Base-by-base conservation (phyloP, 2,888 invertebrate genomes). In the Lithophane leautieri region DNA sequence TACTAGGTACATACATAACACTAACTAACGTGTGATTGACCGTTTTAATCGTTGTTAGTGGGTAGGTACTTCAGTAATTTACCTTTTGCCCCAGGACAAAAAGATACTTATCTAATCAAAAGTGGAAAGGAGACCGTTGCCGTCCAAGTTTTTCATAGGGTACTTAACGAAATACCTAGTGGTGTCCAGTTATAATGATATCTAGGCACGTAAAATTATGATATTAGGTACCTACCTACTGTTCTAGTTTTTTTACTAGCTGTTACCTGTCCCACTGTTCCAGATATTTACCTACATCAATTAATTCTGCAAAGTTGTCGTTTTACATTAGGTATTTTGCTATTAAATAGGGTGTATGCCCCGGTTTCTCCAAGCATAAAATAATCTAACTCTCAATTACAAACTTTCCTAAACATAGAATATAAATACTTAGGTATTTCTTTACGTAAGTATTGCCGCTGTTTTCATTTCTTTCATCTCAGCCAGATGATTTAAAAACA, bases 401-500 rank as follows among this genome's bases (percentile, higher is more conserved):
- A 6, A 67, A 62, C 42, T 50, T 65, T 54, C 14, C 8, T 47
- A 60, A 82, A 68, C 54, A 58, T 63, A 50, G 34, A 68, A 85
- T 85, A 84, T 47, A 83, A 85, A 85, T 80, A 78, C n/a, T n/a
- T n/a, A 78, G 19, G n/a, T n/a, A n/a, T n/a, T n/a, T n/a, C n/a
- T n/a, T n/a, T n/a, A 70, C 52, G 16, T 12, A 73, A 47, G 42
- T 40, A 56, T 61, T 40, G 50, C n/a, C 16, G 40, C 72, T 86
- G 73, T 83, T 83, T 80, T 78, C 73, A 44, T 82, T 88, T 80
- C 83, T 87, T 81, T 84, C 78, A 86, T 88, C 78, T 83, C 81
- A 87, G 83, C 84, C 83, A 89, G 90, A 93, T 92, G 88, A 89
- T 91, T 91, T 91, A 89, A 90, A 91, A 93, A 94, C 90, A 93